Evolutionary conservation across 2,113 vertebrate genomes (phyloP).

Genomic region (Patagioenas fasciata): DNA sequence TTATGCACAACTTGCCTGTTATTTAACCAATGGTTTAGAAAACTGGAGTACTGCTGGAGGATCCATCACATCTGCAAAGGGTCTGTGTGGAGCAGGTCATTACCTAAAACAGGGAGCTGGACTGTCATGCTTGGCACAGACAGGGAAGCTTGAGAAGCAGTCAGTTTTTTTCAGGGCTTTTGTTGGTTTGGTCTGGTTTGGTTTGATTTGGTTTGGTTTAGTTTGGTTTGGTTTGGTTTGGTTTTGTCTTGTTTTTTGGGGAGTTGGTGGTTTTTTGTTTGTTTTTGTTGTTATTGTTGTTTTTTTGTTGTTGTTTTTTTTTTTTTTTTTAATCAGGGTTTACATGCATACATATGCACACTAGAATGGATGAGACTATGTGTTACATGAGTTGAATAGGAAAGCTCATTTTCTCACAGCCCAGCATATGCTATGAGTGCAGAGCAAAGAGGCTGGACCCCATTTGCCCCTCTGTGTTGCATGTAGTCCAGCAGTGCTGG

Average conservation of each 20-base stretch:
- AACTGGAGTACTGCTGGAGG: neutral
- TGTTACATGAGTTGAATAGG: rapidly evolving
- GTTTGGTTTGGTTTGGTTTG: too few species aligned
- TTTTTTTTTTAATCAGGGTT: neutral
- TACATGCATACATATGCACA: rapidly evolving
- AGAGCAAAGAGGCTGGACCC: rapidly evolving
- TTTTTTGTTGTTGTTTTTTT: neutral
- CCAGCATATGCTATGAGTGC: rapidly evolving
- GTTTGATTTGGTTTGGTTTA: too few species aligned
- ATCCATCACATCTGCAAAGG: neutral
- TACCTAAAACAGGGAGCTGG: neutral
- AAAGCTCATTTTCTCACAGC: neutral
- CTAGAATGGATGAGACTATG: rapidly evolving
- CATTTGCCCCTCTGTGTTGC: neutral
- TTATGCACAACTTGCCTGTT: neutral
- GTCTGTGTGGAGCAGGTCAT: neutral
- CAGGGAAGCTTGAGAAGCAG: neutral
- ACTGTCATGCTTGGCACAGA: neutral
- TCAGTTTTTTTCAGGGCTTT: neutral
- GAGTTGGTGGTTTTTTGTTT: too few species aligned
- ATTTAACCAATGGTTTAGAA: neutral
- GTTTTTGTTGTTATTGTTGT: neutral
- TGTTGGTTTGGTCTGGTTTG: too few species aligned
- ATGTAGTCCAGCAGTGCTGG: neutral
- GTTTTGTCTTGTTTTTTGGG: too few species aligned